Evolutionary conservation across 1,140 invertebrate species (phyloP), one percentile per base, ranked within the genome.

Genomic region (Fopius arisanus): DNA sequence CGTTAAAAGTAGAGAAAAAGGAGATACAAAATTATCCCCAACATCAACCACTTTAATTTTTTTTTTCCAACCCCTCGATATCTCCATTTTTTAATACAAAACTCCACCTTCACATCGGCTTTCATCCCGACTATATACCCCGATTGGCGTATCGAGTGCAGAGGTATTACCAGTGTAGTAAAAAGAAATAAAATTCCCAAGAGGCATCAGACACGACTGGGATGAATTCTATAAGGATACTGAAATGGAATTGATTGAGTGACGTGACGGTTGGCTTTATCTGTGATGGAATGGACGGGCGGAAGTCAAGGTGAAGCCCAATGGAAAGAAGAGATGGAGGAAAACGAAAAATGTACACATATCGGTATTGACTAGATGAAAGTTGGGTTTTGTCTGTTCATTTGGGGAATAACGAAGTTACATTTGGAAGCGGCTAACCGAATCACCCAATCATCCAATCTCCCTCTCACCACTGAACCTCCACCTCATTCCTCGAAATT

Each of bases 391-490:
- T 77, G 77, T 68, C 75, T 79, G 75, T 76, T 65, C 75, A 76
- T 79, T 77, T 76, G 78, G 75, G 73, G 65, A 73, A 69, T 79
- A 81, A 80, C 78, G 70, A 66, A 80, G 78, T 80, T 79, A 80
- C 74, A 67, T 72, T 59, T 16, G 72, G 75, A 76, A 78, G 75
- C 74, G 73, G 63, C 75, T 80, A 79, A 79, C 75, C 76, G 71
- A 78, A 79, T 81, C 78, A 80, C 78, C 78, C 79, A 79, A 80
- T 80, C 77, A 77, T 75, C 71, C 74, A 48, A 33, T 75, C 67
- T 63, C 66, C 71, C 79, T 67, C 78, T 78, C 74, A 70, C 37
- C 59, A 54, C 59, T 69, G 67, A 67, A 69, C 62, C 71, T 67
- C 66, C 48, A 14, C 68, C 69, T 76, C 59, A 40, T 31, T 67